Conservation (phyloP, 2,797 vertebrate genomes). For the Vireo griseus region DNA sequence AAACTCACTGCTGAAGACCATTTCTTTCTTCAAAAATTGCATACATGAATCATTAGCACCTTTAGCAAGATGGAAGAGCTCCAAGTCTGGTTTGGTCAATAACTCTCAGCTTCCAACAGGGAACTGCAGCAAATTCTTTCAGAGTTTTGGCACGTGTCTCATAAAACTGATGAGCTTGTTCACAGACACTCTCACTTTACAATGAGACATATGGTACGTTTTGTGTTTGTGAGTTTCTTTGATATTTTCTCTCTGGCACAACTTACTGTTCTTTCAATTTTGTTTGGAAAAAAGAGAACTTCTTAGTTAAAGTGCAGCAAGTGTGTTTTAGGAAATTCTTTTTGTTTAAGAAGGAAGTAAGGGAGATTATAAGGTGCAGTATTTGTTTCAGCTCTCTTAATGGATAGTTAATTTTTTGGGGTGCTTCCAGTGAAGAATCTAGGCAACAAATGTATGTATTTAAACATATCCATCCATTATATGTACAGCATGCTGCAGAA, state of each 20-base stretch:
- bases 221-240: background rate
- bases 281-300: background rate
- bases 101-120: conserved; percentile 3
- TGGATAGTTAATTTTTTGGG: background rate
- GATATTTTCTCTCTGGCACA: background rate
- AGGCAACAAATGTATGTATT: background rate
- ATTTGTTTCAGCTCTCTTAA: background rate
- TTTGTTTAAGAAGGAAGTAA: background rate
- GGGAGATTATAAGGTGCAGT: background rate
- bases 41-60: conserved; percentile 29
- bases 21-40: conserved; percentile 33
- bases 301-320: background rate
- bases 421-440: background rate
- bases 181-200: background rate
- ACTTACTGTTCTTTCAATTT: background rate
- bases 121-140: background rate
- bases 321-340: background rate
- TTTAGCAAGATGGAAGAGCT: conserved; percentile 43
- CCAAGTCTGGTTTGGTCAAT: conserved; percentile 49
- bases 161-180: background rate
- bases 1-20: background rate
- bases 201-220: background rate
- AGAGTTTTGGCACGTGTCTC: background rate
- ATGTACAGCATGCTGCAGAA: background rate
- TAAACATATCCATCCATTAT: background rate